These are phyloP conservation scores for Diarsia mendica DNA, from an alignment of 2,888 invertebrate genomes.

Conservation along the genomic window DNA sequence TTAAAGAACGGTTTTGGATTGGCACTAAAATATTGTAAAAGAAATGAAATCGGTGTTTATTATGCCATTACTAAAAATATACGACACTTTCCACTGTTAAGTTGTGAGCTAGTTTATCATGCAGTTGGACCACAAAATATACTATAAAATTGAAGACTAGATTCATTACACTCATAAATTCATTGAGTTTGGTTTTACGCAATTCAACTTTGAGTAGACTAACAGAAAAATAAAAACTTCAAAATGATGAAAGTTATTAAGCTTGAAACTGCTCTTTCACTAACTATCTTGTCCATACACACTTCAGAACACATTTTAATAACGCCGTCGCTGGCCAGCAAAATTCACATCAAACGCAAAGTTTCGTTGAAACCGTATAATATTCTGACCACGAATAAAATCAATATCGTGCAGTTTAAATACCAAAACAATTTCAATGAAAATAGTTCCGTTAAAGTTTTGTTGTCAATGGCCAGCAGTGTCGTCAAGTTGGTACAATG, in stretches of 20 bases:
- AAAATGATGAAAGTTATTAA: constrained; percentile 26
- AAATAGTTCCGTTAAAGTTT: constrained; percentile 78
- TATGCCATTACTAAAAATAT: constrained; percentile 36
- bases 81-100: constrained; percentile 12
- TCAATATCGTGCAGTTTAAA: constrained; percentile 71
- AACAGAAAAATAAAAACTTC: constrained; percentile 27
- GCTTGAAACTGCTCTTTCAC: constrained; percentile 30
- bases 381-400: constrained; percentile 65
- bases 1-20: constrained; percentile 67
- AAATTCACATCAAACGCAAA: constrained; percentile 49
- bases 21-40: constrained; percentile 58
- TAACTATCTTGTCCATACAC: constrained; percentile 42
- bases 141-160: background rate
- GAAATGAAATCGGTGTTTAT: constrained; percentile 48
- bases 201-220: constrained; percentile 36
- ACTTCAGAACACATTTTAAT: constrained; percentile 40
- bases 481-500: constrained; percentile 73
- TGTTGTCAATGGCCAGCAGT: constrained; percentile 72
- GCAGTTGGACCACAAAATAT: constrained; percentile 3
- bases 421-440: constrained; percentile 84
- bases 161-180: constrained; percentile 1
- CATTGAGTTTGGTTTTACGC: constrained; percentile 19
- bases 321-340: constrained; percentile 23
- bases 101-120: constrained; percentile 19
- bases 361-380: constrained; percentile 38